phyloP scores from a whole-genome alignment of 23 tunicate genomes.

The Halocynthia roretzi region DNA sequence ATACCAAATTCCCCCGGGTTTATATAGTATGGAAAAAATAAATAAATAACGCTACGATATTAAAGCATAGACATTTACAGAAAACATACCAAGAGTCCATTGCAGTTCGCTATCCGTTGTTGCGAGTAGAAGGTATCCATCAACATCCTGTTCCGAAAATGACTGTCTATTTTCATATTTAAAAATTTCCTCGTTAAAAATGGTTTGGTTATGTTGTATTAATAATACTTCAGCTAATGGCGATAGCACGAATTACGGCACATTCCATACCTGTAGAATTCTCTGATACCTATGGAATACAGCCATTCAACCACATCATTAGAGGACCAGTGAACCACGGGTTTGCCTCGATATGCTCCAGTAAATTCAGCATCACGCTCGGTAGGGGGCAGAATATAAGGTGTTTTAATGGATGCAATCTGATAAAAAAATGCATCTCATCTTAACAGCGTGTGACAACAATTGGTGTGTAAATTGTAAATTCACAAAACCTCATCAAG shows the following conservation, averaged over 20 bases:
- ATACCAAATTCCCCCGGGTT: not conserved
- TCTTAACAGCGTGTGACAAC: not conserved
- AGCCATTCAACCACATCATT: slow-evolving; percentile 68
- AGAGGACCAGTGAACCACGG: slow-evolving; percentile 42
- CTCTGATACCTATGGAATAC: slow-evolving; percentile 39
- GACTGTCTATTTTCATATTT: slow-evolving; percentile 27
- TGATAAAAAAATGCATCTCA: not conserved
- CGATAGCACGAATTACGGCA: too few species aligned
- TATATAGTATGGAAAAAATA: not conserved
- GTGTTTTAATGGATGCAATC: slow-evolving; percentile 63
- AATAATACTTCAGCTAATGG: too few species aligned
- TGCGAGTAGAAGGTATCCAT: slow-evolving; percentile 58
- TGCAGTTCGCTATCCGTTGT: slow-evolving; percentile 37
- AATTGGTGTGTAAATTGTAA: not conserved
- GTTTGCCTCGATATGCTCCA: slow-evolving; percentile 37
- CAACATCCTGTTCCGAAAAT: slow-evolving; percentile 47
- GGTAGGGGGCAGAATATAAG: slow-evolving; percentile 32
- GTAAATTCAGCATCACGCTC: slow-evolving; percentile 20
- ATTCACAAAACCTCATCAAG: slow-evolving; percentile 41
- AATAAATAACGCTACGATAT: not conserved
- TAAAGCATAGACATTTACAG: not conserved
- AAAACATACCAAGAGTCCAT: slow-evolving; percentile 52
- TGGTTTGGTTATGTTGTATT: not conserved
- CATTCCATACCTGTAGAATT: slow-evolving; percentile 43
- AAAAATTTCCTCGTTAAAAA: not conserved